Evolutionary conservation across 2,113 vertebrate species (phyloP).

Genomic region (Sturnus vulgaris): DNA sequence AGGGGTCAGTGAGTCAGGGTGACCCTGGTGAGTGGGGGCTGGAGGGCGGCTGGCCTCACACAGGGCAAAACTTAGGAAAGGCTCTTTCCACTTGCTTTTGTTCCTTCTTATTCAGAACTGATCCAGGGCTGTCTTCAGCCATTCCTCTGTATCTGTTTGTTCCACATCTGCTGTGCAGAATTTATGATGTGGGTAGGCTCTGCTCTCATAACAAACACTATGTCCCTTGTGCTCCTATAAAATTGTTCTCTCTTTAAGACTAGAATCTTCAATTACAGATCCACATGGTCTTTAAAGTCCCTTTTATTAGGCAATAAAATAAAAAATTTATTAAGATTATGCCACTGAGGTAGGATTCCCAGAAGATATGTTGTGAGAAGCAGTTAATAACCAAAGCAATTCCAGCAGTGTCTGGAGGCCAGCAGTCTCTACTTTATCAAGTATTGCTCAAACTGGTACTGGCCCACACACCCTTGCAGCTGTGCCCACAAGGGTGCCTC

Average conservation of each 20-base stretch:
- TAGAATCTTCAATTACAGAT: constrained; percentile 29
- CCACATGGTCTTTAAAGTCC: constrained; percentile 30
- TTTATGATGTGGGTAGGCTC: neutral
- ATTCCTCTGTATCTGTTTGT: neutral
- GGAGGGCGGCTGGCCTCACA: neutral
- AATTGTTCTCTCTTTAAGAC: constrained; percentile 9
- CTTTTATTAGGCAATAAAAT: constrained; percentile 59
- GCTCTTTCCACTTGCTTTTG: neutral
- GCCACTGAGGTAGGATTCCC: neutral
- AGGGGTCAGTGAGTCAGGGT: fast-evolving
- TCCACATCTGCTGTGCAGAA: constrained; percentile 25
- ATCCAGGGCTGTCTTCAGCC: neutral
- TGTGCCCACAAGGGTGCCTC: neutral
- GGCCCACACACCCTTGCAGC: neutral
- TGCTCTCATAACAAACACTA: neutral
- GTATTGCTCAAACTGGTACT: neutral
- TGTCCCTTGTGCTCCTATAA: constrained; percentile 11
- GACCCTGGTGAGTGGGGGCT: neutral
- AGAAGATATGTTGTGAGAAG: neutral
- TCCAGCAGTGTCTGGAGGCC: neutral
- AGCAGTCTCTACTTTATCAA: neutral
- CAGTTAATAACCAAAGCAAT: constrained; percentile 4
- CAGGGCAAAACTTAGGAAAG: neutral
- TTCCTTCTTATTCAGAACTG: neutral
- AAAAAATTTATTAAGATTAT: constrained; percentile 30